phyloP scores from a whole-genome alignment of 2,888 invertebrate genomes.

The Trichacis sp. region DNA sequence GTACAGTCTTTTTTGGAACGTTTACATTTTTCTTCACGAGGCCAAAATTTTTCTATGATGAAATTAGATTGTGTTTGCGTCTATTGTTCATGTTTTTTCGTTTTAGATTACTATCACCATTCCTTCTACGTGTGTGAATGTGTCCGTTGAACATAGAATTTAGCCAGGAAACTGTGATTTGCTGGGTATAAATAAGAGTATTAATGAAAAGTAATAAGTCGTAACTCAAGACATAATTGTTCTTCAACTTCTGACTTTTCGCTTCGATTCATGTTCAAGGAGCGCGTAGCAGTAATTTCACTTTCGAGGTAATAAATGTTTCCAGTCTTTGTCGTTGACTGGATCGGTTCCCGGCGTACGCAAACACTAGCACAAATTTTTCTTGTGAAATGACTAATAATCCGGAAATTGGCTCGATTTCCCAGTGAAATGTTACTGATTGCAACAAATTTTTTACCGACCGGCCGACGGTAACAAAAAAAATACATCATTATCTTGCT shows the following conservation, averaged over 20 bases:
- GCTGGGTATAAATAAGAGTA: neutral
- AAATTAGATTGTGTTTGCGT: neutral
- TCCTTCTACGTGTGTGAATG: neutral
- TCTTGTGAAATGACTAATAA: too few species aligned
- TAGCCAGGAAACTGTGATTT: too few species aligned
- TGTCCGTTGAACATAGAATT: neutral
- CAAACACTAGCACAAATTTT: too few species aligned
- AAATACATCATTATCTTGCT: too few species aligned
- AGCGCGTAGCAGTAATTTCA: conserved; percentile 31
- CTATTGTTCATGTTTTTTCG: neutral
- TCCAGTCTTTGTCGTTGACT: too few species aligned
- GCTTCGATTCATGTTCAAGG: too few species aligned
- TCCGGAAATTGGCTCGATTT: too few species aligned
- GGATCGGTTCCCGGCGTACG: too few species aligned
- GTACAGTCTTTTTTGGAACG: conserved; percentile 1
- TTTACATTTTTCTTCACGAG: neutral
- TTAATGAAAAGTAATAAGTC: neutral
- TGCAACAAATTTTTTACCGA: too few species aligned
- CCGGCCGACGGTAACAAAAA: too few species aligned
- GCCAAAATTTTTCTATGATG: neutral
- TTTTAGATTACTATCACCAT: neutral
- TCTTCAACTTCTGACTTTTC: neutral
- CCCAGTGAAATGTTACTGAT: too few species aligned
- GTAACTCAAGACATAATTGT: neutral
- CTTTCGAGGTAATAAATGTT: conserved; percentile 36